phyloP scores from a whole-genome alignment of 1,140 invertebrate species.

The Bombyx mori region DNA sequence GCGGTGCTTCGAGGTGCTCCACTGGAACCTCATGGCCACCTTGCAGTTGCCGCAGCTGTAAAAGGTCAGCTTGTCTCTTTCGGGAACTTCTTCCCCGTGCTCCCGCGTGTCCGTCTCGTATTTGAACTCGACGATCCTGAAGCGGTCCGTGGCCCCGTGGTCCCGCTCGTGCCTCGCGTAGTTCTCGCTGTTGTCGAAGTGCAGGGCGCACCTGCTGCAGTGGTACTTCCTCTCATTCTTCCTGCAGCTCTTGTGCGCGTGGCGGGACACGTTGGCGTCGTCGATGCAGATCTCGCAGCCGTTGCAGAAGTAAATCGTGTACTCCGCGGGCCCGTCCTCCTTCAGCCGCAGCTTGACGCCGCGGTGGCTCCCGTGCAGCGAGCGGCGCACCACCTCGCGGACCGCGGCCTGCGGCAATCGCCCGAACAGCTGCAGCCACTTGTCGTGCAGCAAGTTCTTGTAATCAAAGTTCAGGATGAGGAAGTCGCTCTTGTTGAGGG shows the following conservation, averaged over 20 bases:
- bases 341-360: background rate
- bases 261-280: background rate
- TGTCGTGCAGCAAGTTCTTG: background rate
- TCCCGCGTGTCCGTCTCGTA: no score
- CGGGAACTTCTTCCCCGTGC: no score
- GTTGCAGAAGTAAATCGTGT: conserved; percentile 1
- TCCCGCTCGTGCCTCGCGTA: background rate
- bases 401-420: background rate
- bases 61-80: no score
- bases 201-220: background rate
- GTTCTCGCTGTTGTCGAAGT: background rate
- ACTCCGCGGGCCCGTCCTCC: background rate
- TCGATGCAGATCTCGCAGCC: background rate
- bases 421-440: conserved; percentile 2
- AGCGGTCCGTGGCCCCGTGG: background rate
- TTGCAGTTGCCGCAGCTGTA: no score
- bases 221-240: background rate
- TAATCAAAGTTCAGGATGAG: background rate
- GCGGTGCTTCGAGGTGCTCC: no score
- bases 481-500: conserved; percentile 2
- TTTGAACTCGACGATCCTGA: background rate
- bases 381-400: background rate
- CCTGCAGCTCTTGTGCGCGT: background rate
- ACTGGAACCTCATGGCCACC: no score
- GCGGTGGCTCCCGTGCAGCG: background rate